These are phyloP conservation scores for Fukomys damarensis DNA, from an alignment of 2,113 vertebrate species.

Conservation along the genomic window DNA sequence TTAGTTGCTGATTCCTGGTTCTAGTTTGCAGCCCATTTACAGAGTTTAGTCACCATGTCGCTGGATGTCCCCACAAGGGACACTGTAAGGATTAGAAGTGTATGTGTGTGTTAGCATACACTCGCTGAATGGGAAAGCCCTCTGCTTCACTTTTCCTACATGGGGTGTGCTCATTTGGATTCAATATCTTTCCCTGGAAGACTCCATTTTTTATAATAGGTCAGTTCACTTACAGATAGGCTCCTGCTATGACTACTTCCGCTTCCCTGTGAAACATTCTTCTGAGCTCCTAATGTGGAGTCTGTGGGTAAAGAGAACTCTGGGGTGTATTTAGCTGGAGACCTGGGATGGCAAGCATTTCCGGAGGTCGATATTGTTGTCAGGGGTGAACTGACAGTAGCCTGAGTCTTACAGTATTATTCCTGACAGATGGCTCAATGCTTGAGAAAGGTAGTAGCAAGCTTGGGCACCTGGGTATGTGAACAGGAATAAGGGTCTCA, in stretches of 20 bases:
- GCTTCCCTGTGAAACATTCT: background rate
- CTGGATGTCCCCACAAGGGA: background rate
- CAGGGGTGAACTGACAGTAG: background rate
- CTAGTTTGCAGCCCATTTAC: background rate
- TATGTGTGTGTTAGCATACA: too few relatives aligned
- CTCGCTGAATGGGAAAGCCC: background rate
- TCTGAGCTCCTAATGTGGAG: background rate
- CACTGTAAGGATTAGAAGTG: background rate
- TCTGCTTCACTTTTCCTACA: background rate
- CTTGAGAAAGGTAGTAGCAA: background rate
- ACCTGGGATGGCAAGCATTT: background rate
- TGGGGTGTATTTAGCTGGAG: background rate
- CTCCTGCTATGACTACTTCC: background rate
- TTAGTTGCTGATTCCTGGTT: constrained; percentile 8
- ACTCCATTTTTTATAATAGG: background rate
- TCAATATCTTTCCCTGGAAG: background rate
- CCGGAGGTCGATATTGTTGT: background rate
- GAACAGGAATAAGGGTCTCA: background rate
- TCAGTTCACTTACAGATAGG: background rate
- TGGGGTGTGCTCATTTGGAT: background rate
- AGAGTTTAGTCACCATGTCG: background rate
- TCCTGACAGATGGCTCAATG: background rate
- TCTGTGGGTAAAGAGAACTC: background rate
- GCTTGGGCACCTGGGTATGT: background rate
- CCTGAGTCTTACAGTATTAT: background rate